These are phyloP conservation scores for Drosophila murphyi DNA, from an alignment of 1,140 invertebrate species.

Conservation along the genomic window DNA sequence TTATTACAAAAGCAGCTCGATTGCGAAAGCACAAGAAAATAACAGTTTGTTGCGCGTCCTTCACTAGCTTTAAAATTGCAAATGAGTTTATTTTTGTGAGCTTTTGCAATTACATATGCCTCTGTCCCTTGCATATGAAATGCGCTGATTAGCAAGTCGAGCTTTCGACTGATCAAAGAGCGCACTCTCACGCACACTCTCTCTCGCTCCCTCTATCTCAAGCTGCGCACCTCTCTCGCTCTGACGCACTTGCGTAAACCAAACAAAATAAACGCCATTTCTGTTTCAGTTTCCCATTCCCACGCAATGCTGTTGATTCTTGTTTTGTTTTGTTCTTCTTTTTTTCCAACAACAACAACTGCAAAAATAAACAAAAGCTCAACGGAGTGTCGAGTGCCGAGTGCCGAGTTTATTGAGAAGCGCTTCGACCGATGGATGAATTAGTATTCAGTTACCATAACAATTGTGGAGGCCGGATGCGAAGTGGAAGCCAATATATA, in stretches of 20 bases:
- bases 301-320: constrained; percentile 61
- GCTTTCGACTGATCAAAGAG: constrained; percentile 19
- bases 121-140: background rate
- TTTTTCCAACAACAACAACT: constrained; percentile 47
- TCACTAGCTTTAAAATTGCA: background rate
- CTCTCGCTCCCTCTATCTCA: background rate
- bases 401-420: constrained; percentile 44
- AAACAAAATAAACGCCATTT: constrained; percentile 35
- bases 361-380: constrained; percentile 71
- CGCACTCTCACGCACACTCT: constrained; percentile 5
- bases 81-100: background rate
- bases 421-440: constrained; percentile 44
- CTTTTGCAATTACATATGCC: constrained; percentile 1
- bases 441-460: constrained; percentile 80
- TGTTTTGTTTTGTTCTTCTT: constrained; percentile 27
- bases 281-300: constrained; percentile 65
- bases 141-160: constrained; percentile 35
- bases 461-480: constrained; percentile 45
- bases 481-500: constrained; percentile 15
- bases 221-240: background rate
- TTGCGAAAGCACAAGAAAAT: background rate
- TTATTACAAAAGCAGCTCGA: background rate
- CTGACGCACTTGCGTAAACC: constrained; percentile 37
- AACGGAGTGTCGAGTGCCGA: constrained; percentile 52
- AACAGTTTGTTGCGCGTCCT: constrained; percentile 4